Evolutionary conservation across 2,797 vertebrate species (phyloP).

Genomic region (Poliocrania exsul): DNA sequence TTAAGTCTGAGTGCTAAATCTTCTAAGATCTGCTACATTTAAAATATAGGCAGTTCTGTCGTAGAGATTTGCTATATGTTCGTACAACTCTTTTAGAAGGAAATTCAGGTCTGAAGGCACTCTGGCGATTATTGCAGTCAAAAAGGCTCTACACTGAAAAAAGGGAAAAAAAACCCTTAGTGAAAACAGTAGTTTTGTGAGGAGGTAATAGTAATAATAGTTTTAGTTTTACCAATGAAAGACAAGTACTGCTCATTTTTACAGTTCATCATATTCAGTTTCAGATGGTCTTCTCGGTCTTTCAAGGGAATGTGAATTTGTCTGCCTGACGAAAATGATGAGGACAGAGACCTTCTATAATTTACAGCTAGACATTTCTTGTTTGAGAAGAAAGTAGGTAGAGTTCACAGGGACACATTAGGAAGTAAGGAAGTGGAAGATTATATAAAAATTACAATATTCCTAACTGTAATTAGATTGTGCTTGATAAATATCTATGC

Average conservation of each 20-base stretch:
- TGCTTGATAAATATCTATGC: background rate
- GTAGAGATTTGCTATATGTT: background rate
- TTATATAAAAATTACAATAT: background rate
- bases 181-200: background rate
- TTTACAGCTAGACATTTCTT: background rate
- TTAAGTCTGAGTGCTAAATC: background rate
- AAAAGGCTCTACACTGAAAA: background rate
- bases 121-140: background rate
- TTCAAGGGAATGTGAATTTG: background rate
- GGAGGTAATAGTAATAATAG: background rate
- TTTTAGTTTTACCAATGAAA: background rate
- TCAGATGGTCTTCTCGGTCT: background rate
- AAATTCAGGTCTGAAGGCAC: background rate
- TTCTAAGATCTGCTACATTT: background rate
- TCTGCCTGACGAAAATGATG: background rate
- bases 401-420: background rate
- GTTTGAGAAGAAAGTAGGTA: background rate
- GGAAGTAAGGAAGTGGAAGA: background rate
- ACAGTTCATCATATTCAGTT: background rate
- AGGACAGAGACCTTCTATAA: background rate
- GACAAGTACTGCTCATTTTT: background rate
- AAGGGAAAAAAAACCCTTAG: rapidly evolving
- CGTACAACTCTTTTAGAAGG: background rate
- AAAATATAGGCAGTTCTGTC: background rate
- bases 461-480: background rate